Evolutionary conservation across 2,113 vertebrate genomes (phyloP), one percentile per base, ranked within the genome.

Genomic region (Strigops habroptila): DNA sequence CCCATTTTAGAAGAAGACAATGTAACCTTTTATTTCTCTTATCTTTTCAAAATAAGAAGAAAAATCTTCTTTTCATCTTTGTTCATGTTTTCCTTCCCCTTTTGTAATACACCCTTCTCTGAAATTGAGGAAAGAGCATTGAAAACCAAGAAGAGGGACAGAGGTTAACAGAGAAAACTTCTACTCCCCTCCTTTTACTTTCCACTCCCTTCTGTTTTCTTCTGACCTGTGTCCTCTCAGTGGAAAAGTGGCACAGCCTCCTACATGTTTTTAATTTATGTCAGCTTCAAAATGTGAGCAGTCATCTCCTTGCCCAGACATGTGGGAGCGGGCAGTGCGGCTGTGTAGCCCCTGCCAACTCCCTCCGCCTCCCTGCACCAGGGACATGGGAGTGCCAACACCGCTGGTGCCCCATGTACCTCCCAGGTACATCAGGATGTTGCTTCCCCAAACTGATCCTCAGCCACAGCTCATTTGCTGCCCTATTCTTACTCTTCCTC

Each of bases 401-500:
- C 1, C 6, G 10, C 5, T 8, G 4, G 17, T 3, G 2, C 10
- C 46, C 28, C 14, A 0, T 4, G 19, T n/a, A 14, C 24, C 48
- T 73, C 44, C 18, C 22, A 60, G 52, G 28, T 5, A 41, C 4
- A 1, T 35, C 24, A 82, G 33, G 39, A 41, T 69, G 31, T n/a
- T 8, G 2, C 2, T 37, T 90, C 11, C 44, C 30, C 31, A 62
- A n/a, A 30, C 7, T 25, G 7, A 2, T 65, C 39, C 21, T 67
- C 51, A 43, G 14, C 14, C n/a, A 70, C 17, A 60, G 13, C 7
- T 59, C 0, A 0, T 82, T 60, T 62, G 35, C 41, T 84, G 60
- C 22, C 10, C 8, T 44, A 5, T 53, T 74, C 39, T 78, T 12
- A 37, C 5, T 49, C 22, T 52, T 74, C 71, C 15, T 39, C 43